These are phyloP conservation scores for Ceyx melanurus DNA, from an alignment of 2,113 vertebrate species.

Conservation along the genomic window DNA sequence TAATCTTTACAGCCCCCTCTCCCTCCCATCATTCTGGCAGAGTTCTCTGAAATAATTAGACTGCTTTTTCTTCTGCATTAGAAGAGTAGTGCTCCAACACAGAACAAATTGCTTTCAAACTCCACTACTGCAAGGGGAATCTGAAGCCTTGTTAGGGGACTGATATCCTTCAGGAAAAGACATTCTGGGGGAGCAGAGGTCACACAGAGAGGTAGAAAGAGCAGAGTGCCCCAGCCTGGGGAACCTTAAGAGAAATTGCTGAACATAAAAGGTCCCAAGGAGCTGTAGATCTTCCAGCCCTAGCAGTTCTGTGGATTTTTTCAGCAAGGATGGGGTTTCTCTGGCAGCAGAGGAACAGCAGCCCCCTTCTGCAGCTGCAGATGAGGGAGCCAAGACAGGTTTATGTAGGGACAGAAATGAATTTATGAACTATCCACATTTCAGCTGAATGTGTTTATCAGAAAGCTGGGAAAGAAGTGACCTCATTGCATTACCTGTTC, in stretches of 20 bases:
- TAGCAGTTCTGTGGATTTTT: neutral
- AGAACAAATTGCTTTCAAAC: neutral
- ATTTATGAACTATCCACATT: neutral
- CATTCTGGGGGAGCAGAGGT: neutral
- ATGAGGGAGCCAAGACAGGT: rapidly evolving
- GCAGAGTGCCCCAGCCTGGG: neutral
- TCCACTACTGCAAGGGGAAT: neutral
- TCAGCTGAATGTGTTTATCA: neutral
- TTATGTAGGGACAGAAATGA: rapidly evolving
- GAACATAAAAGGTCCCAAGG: too few relatives aligned
- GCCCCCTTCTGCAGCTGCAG: neutral
- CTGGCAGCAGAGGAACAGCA: neutral
- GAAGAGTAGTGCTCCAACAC: neutral
- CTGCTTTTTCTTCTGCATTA: neutral
- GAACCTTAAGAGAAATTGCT: neutral
- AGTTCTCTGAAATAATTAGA: neutral
- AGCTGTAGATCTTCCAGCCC: neutral
- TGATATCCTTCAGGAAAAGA: neutral
- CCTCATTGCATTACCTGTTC: neutral
- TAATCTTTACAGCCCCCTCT: neutral
- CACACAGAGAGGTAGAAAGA: neutral
- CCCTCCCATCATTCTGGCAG: neutral
- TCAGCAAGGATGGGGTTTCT: neutral
- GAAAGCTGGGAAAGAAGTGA: neutral
- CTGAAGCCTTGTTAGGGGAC: neutral